These are phyloP conservation scores for Pseudorhombus dupliciocellatus DNA, from an alignment of 2,113 vertebrate species.

Conservation along the genomic window DNA sequence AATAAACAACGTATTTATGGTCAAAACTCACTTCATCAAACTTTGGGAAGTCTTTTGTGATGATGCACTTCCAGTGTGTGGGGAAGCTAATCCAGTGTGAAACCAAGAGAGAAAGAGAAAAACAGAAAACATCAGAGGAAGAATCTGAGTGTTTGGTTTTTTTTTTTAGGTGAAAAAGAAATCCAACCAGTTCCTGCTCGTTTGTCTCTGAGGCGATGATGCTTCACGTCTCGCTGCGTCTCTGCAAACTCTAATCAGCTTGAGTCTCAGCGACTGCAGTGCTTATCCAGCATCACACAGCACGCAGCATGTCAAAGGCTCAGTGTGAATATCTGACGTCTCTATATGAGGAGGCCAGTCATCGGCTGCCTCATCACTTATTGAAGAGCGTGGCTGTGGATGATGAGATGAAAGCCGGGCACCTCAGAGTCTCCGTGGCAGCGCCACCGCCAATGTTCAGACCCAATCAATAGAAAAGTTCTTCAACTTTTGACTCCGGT, in stretches of 20 bases:
- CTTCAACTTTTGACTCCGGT: slow-evolving; percentile 52
- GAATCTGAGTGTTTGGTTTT: neutral
- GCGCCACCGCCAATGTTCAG: slow-evolving; percentile 38
- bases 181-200: neutral
- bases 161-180: neutral
- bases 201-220: neutral
- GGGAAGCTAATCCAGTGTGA: neutral
- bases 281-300: slow-evolving; percentile 1
- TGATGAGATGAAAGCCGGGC: slow-evolving; percentile 53
- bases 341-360: slow-evolving; percentile 39
- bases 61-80: too few species aligned
- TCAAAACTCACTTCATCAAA: too few species aligned
- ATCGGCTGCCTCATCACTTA: slow-evolving; percentile 60
- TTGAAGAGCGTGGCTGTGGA: slow-evolving; percentile 49
- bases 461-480: slow-evolving; percentile 55
- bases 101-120: neutral
- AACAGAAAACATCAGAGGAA: neutral
- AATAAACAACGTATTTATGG: too few species aligned
- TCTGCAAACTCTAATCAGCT: neutral
- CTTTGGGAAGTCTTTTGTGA: too few species aligned
- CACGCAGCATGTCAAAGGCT: slow-evolving; percentile 6
- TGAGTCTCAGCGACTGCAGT: neutral
- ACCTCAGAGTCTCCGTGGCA: slow-evolving; percentile 36
- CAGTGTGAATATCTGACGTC: slow-evolving; percentile 41
- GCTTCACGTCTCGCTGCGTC: neutral